Evolutionary conservation across 2,888 invertebrate genomes (phyloP).

Genomic region (Meloe dianella): DNA sequence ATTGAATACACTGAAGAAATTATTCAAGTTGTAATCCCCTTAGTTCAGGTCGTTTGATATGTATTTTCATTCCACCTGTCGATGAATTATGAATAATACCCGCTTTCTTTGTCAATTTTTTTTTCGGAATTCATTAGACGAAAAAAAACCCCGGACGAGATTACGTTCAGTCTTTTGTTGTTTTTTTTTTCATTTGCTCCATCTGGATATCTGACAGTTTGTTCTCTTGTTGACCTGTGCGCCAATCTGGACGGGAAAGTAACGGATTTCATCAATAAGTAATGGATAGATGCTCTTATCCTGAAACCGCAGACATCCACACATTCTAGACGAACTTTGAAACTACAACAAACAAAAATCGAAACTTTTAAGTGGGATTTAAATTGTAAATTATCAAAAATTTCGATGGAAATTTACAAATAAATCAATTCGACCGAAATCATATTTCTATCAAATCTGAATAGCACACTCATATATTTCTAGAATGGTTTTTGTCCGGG

Average conservation of each 20-base stretch:
- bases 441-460: not conserved
- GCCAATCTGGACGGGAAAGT: conserved; percentile 25
- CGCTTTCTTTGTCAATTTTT: conserved; percentile 6
- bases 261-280: conserved; percentile 46
- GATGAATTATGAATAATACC: conserved; percentile 31
- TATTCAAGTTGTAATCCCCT: conserved; percentile 49
- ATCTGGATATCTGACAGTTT: conserved; percentile 32
- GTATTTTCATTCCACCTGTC: conserved; percentile 44
- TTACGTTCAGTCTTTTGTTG: too few relatives aligned
- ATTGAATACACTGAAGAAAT: conserved; percentile 42
- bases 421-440: too few relatives aligned
- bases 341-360: conserved; percentile 22
- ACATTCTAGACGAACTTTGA: conserved; percentile 40
- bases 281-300: conserved; percentile 44
- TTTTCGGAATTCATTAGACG: not conserved
- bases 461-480: conserved; percentile 11
- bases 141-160: not conserved
- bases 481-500: conserved; percentile 1
- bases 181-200: too few relatives aligned
- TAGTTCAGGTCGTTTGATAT: conserved; percentile 48
- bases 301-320: conserved; percentile 38
- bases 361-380: conserved; percentile 29
- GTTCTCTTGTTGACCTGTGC: conserved; percentile 40
- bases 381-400: conserved; percentile 25
- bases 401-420: not conserved